Percentiles rank a stretch among this genome's conserved stretches.
Evolutionary conservation across 2,113 vertebrate species (phyloP).

Genomic region (Ctenodactylus gundi): DNA sequence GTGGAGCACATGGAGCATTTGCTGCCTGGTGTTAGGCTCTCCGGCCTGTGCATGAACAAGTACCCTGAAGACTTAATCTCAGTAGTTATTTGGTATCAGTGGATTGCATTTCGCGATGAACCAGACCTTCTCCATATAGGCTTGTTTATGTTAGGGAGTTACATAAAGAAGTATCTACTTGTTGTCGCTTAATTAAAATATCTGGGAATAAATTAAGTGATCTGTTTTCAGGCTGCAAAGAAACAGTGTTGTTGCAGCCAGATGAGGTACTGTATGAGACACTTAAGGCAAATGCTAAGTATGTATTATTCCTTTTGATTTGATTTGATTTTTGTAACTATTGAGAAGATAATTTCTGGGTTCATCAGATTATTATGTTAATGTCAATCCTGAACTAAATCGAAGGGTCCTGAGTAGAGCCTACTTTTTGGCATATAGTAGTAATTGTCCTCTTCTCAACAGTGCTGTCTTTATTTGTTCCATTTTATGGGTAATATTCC

Average conservation of each 20-base stretch:
- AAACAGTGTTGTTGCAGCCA: neutral
- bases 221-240: conserved; percentile 28
- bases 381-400: conserved; percentile 32
- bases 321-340: conserved; percentile 42
- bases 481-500: conserved; percentile 4
- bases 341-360: neutral
- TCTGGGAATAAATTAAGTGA: conserved; percentile 10
- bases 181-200: conserved; percentile 42
- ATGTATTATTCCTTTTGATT: conserved; percentile 34
- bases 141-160: neutral
- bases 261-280: neutral
- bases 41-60: neutral
- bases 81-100: conserved; percentile 13
- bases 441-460: neutral
- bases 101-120: conserved; percentile 7
- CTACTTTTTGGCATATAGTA: neutral
- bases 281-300: conserved; percentile 15
- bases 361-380: conserved; percentile 34
- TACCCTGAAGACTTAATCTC: neutral
- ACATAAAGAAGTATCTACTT: neutral
- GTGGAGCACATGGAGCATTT: neutral
- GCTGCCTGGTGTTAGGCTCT: neutral
- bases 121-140: neutral
- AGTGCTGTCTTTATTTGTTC: neutral
- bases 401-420: neutral